phyloP scores from a whole-genome alignment of 2,113 vertebrate species.

The Clupea harengus region DNA sequence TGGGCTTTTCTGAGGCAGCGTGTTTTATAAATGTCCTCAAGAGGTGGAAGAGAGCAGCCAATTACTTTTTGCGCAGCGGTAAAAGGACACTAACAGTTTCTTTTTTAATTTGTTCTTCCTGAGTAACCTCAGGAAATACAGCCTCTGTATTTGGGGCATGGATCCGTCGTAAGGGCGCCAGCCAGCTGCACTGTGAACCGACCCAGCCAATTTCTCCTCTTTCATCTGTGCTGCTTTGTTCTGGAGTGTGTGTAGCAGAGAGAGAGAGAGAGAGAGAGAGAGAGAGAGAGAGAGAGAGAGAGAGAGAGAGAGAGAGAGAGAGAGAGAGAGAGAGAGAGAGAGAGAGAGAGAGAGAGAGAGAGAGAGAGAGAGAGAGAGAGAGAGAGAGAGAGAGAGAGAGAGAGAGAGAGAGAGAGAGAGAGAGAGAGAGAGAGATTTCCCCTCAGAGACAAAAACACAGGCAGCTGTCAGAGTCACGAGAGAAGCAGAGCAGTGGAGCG shows the following conservation, averaged over 20 bases:
- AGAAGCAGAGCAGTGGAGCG: constrained; percentile 3
- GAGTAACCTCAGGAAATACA: no score
- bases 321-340: neutral
- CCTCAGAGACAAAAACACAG: constrained; percentile 48
- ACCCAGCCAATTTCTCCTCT: constrained; percentile 60
- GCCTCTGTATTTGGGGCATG: no score
- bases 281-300: neutral
- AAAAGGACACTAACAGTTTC: no score
- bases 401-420: neutral
- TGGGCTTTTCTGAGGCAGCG: no score
- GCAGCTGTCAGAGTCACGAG: constrained; percentile 44
- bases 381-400: constrained; percentile 1
- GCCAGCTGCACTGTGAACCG: constrained; percentile 33
- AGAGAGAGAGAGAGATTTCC: constrained; percentile 31
- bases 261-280: neutral
- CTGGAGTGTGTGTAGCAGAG: constrained; percentile 5
- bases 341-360: neutral
- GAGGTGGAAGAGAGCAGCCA: no score
- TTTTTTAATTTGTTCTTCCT: no score
- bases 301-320: neutral
- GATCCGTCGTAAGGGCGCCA: neutral
- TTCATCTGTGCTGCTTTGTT: constrained; percentile 39
- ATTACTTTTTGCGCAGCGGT: no score
- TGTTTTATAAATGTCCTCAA: no score
- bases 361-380: neutral